A percentile compares a stretch with the other conserved stretches of the same genome.
Evolutionary conservation across 2,888 invertebrate species (phyloP).

Genomic region (Thumatha senex): DNA sequence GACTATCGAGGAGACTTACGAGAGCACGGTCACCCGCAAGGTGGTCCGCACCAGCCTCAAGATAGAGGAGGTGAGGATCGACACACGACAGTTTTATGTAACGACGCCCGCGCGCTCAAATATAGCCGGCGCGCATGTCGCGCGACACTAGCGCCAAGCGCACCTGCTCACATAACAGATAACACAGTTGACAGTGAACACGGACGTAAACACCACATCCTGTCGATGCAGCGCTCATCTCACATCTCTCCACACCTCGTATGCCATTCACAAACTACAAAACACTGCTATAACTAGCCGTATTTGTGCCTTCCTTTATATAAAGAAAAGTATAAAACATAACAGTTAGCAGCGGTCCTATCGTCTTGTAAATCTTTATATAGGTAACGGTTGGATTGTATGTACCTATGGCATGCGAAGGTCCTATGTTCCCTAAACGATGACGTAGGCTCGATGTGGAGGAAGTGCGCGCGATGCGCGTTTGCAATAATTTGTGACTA

Average conservation of each 20-base stretch:
- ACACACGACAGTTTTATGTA: constrained; percentile 73
- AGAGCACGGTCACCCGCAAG: constrained; percentile 87
- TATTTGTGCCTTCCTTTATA: constrained; percentile 36
- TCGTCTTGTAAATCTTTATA: constrained; percentile 26
- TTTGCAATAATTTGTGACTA: constrained; percentile 60
- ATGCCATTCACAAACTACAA: constrained; percentile 25
- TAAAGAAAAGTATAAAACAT: constrained; percentile 43
- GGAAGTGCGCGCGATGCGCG: constrained; percentile 70
- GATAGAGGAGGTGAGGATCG: constrained; percentile 88
- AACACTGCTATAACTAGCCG: constrained; percentile 13
- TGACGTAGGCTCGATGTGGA: constrained; percentile 46
- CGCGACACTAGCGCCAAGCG: constrained; percentile 52
- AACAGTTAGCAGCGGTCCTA: constrained; percentile 24
- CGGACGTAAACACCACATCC: constrained; percentile 68
- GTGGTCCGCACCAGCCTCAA: constrained; percentile 87
- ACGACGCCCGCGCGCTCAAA: constrained; percentile 70
- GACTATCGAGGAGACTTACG: constrained; percentile 88
- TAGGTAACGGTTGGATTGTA: constrained; percentile 25
- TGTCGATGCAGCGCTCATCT: constrained; percentile 33
- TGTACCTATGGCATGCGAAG: constrained; percentile 49
- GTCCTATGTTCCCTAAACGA: constrained; percentile 56
- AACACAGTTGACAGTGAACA: constrained; percentile 78
- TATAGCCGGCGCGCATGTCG: constrained; percentile 60
- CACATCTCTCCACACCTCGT: constrained; percentile 22
- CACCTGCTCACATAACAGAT: constrained; percentile 78